Evolutionary conservation across 2,888 invertebrate species (phyloP).

Genomic region (Eilema caniola): DNA sequence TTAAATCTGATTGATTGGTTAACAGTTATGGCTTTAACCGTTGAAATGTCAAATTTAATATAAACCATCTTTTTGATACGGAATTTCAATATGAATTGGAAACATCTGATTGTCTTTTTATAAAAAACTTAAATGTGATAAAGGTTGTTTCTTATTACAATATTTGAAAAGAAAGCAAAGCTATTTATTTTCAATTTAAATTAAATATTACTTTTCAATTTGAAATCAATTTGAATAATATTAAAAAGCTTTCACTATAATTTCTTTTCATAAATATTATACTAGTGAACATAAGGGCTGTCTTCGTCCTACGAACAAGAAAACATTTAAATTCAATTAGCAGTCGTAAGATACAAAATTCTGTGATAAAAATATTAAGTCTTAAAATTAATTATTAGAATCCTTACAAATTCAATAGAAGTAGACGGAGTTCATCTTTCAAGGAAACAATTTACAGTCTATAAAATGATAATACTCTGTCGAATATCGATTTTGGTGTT

Average conservation of each 20-base stretch:
- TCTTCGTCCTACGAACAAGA: not conserved
- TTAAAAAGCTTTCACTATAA: not conserved
- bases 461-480: not conserved
- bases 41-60: not conserved
- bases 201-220: no score
- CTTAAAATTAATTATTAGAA: not conserved
- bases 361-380: not conserved
- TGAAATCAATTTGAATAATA: no score
- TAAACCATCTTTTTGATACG: not conserved
- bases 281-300: not conserved
- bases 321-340: not conserved
- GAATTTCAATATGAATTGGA: not conserved
- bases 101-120: not conserved
- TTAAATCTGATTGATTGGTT: constrained; percentile 15
- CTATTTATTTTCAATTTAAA: not conserved
- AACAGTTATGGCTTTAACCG: not conserved
- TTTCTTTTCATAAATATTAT: not conserved
- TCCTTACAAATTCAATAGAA: not conserved
- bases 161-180: not conserved
- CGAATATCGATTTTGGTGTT: not conserved
- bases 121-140: not conserved
- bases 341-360: no score
- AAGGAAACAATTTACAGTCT: not conserved
- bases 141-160: not conserved
- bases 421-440: not conserved